Evolutionary conservation across 2,113 vertebrate species (phyloP).

Genomic region (Hylia prasina): DNA sequence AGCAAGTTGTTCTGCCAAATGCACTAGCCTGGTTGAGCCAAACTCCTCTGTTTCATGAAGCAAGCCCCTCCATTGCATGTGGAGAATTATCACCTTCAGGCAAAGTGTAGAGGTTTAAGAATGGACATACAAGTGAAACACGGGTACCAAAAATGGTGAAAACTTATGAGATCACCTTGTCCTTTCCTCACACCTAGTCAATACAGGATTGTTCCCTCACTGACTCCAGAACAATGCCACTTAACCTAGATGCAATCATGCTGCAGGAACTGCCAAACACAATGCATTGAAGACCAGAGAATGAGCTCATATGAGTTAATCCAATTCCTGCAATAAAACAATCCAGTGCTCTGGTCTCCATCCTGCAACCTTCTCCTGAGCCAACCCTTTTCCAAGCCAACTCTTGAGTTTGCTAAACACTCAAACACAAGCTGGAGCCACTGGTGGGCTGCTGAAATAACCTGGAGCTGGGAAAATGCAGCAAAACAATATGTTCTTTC

Average conservation of each 20-base stretch:
- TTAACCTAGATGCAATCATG: constrained; percentile 23
- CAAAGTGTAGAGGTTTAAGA: neutral
- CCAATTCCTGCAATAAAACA: constrained; percentile 58
- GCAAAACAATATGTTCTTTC: neutral
- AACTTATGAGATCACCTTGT: constrained; percentile 15
- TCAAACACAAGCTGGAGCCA: neutral
- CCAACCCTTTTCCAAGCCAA: neutral
- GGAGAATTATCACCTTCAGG: neutral
- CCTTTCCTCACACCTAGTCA: neutral
- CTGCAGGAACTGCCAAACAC: constrained; percentile 54
- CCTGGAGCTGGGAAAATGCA: neutral
- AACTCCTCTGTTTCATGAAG: neutral
- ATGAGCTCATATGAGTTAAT: constrained; percentile 65
- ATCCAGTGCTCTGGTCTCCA: constrained; percentile 1
- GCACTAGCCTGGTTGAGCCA: neutral
- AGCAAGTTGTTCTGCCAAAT: neutral
- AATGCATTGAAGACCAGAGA: constrained; percentile 53
- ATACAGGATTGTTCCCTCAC: constrained; percentile 16
- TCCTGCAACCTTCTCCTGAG: neutral
- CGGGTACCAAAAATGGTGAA: neutral
- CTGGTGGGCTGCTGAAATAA: neutral
- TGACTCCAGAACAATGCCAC: constrained; percentile 35
- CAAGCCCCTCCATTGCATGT: neutral
- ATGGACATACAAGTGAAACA: neutral
- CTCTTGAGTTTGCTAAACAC: neutral